These are phyloP conservation scores for Peromyscus maniculatus DNA, from an alignment of 2,113 vertebrate genomes.

Conservation along the genomic window DNA sequence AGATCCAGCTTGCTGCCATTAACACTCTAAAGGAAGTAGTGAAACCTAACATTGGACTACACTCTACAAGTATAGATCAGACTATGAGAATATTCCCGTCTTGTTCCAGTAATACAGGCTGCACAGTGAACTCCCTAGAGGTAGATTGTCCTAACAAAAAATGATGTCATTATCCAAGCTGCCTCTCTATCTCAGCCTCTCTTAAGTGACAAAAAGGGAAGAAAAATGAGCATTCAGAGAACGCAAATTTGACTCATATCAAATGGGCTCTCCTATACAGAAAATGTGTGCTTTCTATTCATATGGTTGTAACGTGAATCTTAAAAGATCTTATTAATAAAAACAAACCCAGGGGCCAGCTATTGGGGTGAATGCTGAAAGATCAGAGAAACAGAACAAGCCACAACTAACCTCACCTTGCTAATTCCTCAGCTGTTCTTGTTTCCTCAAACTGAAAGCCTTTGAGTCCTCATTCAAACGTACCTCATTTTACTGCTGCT, in stretches of 20 bases:
- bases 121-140: background rate
- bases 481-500: too few relatives aligned
- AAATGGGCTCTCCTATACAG: background rate
- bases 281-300: background rate
- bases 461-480: too few relatives aligned
- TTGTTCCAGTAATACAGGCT: background rate
- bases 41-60: fast-evolving
- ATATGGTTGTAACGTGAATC: too few relatives aligned
- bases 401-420: too few relatives aligned
- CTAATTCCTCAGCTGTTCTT: too few relatives aligned
- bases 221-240: background rate
- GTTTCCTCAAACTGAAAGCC: too few relatives aligned
- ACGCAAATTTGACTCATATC: background rate
- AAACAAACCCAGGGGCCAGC: too few relatives aligned
- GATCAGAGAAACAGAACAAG: too few relatives aligned
- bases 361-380: too few relatives aligned
- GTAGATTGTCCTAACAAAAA: background rate
- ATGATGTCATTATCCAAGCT: background rate
- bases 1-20: background rate
- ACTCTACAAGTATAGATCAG: background rate
- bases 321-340: too few relatives aligned
- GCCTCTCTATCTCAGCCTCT: background rate
- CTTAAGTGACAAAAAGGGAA: background rate
- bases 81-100: too few relatives aligned
- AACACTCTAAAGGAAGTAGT: background rate